These are phyloP conservation scores for Belonocnema kinseyi DNA, from an alignment of 1,140 invertebrate genomes.

Conservation along the genomic window DNA sequence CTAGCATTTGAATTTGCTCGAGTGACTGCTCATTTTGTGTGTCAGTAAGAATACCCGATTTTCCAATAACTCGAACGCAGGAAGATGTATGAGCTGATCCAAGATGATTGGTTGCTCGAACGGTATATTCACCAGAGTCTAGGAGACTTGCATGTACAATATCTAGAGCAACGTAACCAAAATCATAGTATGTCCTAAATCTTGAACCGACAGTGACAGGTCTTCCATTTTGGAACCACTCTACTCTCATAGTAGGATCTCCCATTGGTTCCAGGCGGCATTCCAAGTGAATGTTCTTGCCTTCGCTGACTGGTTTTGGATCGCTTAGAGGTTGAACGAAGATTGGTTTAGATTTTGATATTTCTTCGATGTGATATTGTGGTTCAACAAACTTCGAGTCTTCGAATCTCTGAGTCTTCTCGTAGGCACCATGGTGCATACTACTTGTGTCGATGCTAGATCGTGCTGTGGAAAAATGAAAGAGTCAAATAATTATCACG, in stretches of 20 bases:
- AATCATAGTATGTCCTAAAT: conserved; percentile 96
- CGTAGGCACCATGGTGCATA: conserved; percentile 89
- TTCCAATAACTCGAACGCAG: conserved; percentile 89
- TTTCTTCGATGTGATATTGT: conserved; percentile 93
- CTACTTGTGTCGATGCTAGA: conserved; percentile 91
- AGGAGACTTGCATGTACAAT: conserved; percentile 90
- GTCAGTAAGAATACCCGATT: conserved; percentile 92
- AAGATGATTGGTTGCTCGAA: conserved; percentile 92
- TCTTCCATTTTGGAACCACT: conserved; percentile 96
- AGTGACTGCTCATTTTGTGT: conserved; percentile 96
- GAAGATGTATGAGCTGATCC: conserved; percentile 94
- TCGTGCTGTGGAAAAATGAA: conserved; percentile 79
- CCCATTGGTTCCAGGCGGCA: conserved; percentile 94
- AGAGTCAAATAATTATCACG: conserved; percentile 45
- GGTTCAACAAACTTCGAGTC: conserved; percentile 90
- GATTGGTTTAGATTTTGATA: conserved; percentile 93
- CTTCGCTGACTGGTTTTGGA: conserved; percentile 89
- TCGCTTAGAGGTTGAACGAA: conserved; percentile 91
- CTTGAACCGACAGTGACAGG: conserved; percentile 91
- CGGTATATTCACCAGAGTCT: conserved; percentile 96
- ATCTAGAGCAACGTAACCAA: conserved; percentile 94
- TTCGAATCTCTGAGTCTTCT: conserved; percentile 92
- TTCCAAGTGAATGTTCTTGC: conserved; percentile 93
- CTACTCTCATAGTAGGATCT: conserved; percentile 96
- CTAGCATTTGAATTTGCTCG: conserved; percentile 95